These are phyloP conservation scores for Tipula confusa DNA, from an alignment of 2,888 invertebrate genomes.

Conservation along the genomic window DNA sequence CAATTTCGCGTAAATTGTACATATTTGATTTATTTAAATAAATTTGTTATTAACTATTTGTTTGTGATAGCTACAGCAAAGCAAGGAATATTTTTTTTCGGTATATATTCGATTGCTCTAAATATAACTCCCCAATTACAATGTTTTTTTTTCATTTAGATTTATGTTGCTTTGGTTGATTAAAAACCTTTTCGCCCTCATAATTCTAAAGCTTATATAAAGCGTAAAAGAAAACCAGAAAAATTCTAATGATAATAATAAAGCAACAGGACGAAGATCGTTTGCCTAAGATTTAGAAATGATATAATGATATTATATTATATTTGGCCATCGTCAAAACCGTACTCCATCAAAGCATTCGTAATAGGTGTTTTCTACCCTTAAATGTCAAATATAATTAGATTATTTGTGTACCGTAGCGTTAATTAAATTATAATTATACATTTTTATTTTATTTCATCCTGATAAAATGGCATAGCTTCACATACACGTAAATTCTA, in stretches of 20 bases:
- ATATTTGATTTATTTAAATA: not conserved
- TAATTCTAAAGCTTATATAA: no score
- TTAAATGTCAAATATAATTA: not conserved
- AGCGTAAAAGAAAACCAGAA: no score
- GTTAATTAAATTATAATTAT: not conserved
- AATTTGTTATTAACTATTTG: not conserved
- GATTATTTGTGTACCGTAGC: not conserved
- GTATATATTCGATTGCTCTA: not conserved
- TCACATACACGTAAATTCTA: not conserved
- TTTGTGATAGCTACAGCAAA: not conserved
- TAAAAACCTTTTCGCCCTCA: slow-evolving; percentile 20
- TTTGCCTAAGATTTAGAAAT: not conserved
- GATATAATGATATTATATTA: not conserved
- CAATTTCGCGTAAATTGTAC: not conserved
- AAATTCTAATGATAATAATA: slow-evolving; percentile 14
- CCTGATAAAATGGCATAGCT: not conserved
- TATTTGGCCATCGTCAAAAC: not conserved
- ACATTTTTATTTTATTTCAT: not conserved
- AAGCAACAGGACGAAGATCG: not conserved
- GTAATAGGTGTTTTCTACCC: not conserved
- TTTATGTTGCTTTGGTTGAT: not conserved
- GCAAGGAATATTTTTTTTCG: not conserved
- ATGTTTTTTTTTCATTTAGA: not conserved
- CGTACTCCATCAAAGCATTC: not conserved
- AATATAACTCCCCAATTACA: not conserved